phyloP scores from a whole-genome alignment of 2,113 vertebrate species.

The Nicator chloris region DNA sequence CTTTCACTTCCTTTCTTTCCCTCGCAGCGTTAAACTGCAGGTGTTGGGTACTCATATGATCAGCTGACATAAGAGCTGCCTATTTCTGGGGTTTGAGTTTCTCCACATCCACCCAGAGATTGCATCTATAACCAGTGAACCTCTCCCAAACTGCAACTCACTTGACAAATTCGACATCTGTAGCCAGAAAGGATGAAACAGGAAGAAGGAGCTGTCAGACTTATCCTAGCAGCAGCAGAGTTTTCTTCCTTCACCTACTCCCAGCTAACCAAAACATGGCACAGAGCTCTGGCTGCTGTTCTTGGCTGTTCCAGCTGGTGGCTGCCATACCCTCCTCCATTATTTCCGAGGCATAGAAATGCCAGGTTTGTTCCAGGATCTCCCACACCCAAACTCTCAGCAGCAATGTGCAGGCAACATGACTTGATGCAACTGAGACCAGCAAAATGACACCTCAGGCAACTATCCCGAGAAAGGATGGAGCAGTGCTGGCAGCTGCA shows the following conservation, averaged over 20 bases:
- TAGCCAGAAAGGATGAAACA: neutral
- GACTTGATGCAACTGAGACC: neutral
- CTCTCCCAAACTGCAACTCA: neutral
- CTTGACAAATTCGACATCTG: neutral
- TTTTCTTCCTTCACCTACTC: conserved; percentile 21
- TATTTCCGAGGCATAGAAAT: neutral
- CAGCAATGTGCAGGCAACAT: neutral
- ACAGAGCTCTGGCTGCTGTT: conserved; percentile 37
- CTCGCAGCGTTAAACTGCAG: neutral
- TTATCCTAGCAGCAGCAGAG: neutral
- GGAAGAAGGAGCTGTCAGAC: conserved; percentile 5
- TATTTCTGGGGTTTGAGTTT: neutral
- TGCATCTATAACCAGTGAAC: neutral
- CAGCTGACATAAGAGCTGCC: neutral
- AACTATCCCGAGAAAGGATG: neutral
- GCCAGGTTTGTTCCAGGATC: neutral
- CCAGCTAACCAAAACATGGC: conserved; percentile 27
- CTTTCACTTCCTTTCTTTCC: neutral
- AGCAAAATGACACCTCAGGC: neutral
- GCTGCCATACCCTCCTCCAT: neutral
- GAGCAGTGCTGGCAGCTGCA: neutral
- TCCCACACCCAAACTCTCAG: neutral
- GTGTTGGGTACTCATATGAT: neutral
- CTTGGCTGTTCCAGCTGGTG: neutral
- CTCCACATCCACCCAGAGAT: neutral